These are phyloP conservation scores for Carcinoscorpius rotundicauda DNA, from an alignment of 1,140 invertebrate genomes.

Conservation along the genomic window DNA sequence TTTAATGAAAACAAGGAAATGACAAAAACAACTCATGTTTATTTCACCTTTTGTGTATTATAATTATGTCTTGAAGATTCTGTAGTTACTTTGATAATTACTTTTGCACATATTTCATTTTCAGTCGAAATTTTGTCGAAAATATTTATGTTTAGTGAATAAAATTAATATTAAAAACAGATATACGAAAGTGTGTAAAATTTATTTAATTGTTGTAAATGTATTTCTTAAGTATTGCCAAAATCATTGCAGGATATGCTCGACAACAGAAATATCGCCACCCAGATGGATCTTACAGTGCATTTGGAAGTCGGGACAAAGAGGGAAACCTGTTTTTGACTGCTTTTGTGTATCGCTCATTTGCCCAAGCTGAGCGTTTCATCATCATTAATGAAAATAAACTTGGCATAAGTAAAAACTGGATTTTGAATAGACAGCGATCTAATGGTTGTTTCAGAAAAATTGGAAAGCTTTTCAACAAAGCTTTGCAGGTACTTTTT, in stretches of 20 bases:
- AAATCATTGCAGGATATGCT: slow-evolving; percentile 48
- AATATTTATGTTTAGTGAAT: neutral
- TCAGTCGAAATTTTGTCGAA: neutral
- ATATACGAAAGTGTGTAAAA: neutral
- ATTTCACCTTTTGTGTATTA: no score
- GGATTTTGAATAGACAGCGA: slow-evolving; percentile 32
- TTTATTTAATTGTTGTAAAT: neutral
- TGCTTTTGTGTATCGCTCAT: slow-evolving; percentile 60
- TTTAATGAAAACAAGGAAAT: no score
- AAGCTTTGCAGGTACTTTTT: slow-evolving; percentile 8
- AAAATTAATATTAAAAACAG: neutral
- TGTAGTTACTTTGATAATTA: neutral
- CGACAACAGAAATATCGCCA: slow-evolving; percentile 56
- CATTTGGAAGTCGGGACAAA: slow-evolving; percentile 51
- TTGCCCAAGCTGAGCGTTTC: slow-evolving; percentile 47
- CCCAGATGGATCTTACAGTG: slow-evolving; percentile 62
- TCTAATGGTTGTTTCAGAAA: slow-evolving; percentile 5
- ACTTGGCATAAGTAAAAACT: slow-evolving; percentile 32
- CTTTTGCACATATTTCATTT: neutral
- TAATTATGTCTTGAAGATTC: neutral
- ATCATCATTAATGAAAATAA: slow-evolving; percentile 51
- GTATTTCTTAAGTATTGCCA: neutral
- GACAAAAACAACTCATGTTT: no score
- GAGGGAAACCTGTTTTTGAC: slow-evolving; percentile 68
- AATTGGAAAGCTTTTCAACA: slow-evolving; percentile 1